Evolutionary conservation across 1,140 invertebrate genomes (phyloP), one percentile per base, ranked within the genome.

Genomic region (Drosophila kurseongensis): DNA sequence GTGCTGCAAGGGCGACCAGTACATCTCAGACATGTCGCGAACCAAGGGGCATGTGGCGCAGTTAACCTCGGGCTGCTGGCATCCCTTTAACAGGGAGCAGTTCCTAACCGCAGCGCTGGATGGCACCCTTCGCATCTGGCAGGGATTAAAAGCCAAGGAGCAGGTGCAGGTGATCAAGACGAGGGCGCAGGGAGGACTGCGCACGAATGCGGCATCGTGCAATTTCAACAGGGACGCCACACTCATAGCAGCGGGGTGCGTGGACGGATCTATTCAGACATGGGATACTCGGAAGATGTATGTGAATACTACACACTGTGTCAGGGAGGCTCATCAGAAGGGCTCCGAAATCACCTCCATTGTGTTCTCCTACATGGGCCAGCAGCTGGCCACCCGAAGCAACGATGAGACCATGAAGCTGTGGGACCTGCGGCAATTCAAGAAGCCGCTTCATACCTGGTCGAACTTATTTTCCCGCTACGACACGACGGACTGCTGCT

Each of bases 31-130:
- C 93, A 97, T 98, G 96, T 95, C 96, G 0, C 95, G 95, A 75
- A 99, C 98, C 0, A 99, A 99, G 93, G 99, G 99, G 0, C 99
- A 99, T 91, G 97, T 97, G 10, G 98, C 98, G 0, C 95, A 97
- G 45, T 92, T 99, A 7, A 98, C 98, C 78, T 95, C 95, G 74
- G 98, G 98, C 1, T 96, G 95, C 80, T 99, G 98, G 97, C 97
- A 99, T 94, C 98, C 99, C 0, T 96, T 96, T 68, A 94, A 95
- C 0, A 96, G 96, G 76, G 96, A 98, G 84, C 98, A 99, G 92
- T 99, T 99, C 93, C 92, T 99, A 63, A 99, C 98, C 0, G 97
- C 97, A 79, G 96, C 98, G 0, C 95, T 97, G 83, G 99, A 99
- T 93, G 96, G 97, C 5, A 98, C 98, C 1, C 95, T 98, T 12